Percentiles rank a stretch among this genome's conserved stretches.
Conservation (phyloP, 2,113 vertebrate species). For the Guaruba guarouba region DNA sequence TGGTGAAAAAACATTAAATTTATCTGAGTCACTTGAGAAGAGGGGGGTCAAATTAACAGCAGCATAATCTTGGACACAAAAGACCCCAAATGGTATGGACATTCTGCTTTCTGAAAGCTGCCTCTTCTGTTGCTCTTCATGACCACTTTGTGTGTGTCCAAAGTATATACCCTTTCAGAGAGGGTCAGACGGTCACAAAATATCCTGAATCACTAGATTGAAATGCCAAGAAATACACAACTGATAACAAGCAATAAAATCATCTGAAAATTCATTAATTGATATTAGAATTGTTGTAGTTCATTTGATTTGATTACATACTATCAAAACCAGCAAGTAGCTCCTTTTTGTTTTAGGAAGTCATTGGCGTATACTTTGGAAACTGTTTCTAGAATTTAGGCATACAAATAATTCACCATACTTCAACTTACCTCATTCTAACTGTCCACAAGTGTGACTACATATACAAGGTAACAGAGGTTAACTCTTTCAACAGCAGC, state of each 20-base stretch:
- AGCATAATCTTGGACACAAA: not conserved
- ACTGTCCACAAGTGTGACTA: not conserved
- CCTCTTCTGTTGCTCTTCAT: not conserved
- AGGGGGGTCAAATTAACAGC: not conserved
- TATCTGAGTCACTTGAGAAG: not conserved
- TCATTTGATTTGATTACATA: not conserved
- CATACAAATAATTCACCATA: not conserved
- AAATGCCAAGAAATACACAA: not conserved
- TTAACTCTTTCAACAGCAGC: not conserved
- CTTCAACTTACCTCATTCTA: not conserved
- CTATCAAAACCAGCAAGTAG: not conserved
- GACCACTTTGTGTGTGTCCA: not conserved
- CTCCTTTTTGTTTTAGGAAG: not conserved
- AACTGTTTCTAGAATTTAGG: not conserved
- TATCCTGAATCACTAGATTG: not conserved
- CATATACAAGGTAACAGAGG: not conserved
- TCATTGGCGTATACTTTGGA: not conserved
- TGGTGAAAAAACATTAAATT: constrained; percentile 19
- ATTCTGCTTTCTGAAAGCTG: not conserved
- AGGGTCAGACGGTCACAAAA: not conserved
- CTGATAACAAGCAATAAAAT: not conserved
- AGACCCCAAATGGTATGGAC: not conserved
- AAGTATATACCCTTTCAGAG: not conserved
- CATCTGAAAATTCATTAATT: not conserved
- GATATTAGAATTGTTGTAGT: not conserved